Percentiles rank a stretch among this genome's conserved stretches.
phyloP scores from a whole-genome alignment of 2,888 invertebrate species.

The Osmoderma eremita region DNA sequence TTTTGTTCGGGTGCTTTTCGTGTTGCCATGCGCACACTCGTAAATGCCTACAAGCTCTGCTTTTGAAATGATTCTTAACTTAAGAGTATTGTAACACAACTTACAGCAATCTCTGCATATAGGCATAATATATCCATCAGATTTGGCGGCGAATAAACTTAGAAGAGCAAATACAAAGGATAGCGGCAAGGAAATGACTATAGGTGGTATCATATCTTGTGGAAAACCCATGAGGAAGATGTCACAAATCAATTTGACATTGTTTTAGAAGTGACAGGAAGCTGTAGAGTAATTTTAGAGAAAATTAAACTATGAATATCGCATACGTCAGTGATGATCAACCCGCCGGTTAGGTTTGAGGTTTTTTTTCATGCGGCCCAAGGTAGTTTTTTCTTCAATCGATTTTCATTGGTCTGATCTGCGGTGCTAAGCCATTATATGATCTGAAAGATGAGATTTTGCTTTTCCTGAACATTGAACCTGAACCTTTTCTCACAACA shows the following conservation, averaged over 20 bases:
- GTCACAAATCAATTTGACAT: constrained; percentile 33
- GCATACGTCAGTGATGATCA: too few relatives aligned
- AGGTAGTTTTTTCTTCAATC: too few relatives aligned
- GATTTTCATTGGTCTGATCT: too few relatives aligned
- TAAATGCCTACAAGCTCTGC: constrained; percentile 8
- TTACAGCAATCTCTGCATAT: constrained; percentile 39
- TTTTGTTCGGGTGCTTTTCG: neutral
- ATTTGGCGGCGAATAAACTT: neutral
- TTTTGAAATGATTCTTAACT: constrained; percentile 18
- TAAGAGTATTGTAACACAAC: neutral
- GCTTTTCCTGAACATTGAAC: too few relatives aligned
- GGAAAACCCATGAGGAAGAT: neutral
- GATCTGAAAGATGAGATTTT: too few relatives aligned
- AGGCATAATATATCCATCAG: constrained; percentile 37
- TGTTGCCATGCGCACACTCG: neutral
- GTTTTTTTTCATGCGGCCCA: too few relatives aligned
- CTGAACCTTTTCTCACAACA: too few relatives aligned
- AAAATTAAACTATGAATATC: too few relatives aligned
- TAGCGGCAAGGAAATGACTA: neutral
- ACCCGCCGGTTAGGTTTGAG: too few relatives aligned
- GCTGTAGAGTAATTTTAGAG: too few relatives aligned
- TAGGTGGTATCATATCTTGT: neutral
- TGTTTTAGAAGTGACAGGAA: constrained; percentile 8
- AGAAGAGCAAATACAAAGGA: neutral
- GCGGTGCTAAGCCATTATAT: too few relatives aligned